phyloP scores from a whole-genome alignment of 2,797 vertebrate genomes.

The Enteromius argenteus region DNA sequence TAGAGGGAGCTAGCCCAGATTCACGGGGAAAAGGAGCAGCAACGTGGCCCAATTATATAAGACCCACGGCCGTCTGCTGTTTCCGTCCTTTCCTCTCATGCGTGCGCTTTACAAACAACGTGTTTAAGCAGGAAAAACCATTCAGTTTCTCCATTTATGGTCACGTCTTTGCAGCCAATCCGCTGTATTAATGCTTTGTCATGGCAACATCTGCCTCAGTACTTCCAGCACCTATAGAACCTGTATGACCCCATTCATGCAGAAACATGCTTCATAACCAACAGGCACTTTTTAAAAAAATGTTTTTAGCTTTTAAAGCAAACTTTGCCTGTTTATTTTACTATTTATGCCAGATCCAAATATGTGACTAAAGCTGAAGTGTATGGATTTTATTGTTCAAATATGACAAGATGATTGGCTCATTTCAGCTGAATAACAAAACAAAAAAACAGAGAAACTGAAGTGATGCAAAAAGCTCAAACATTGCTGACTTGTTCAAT shows the following conservation, averaged over 20 bases:
- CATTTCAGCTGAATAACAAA: slow-evolving; percentile 9
- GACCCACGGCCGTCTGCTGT: slow-evolving; percentile 46
- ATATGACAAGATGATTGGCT: neutral
- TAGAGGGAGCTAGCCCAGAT: slow-evolving; percentile 70
- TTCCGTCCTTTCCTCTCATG: slow-evolving; percentile 53
- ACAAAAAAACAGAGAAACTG: neutral
- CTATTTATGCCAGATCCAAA: neutral
- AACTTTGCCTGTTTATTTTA: neutral
- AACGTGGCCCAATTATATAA: slow-evolving; percentile 54
- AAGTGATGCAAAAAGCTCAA: neutral
- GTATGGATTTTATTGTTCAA: neutral
- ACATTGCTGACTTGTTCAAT: neutral
- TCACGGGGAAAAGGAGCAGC: slow-evolving; percentile 62
- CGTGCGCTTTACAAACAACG: slow-evolving; percentile 27
- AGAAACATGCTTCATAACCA: neutral
- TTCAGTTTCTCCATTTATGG: slow-evolving; percentile 27
- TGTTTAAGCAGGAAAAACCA: slow-evolving; percentile 15
- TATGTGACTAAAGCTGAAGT: neutral
- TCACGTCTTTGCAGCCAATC: neutral
- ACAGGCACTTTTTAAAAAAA: neutral
- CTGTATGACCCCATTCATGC: neutral
- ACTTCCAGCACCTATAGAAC: slow-evolving; percentile 3
- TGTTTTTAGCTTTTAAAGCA: neutral
- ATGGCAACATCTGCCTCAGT: slow-evolving; percentile 20
- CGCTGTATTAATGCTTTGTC: neutral